Conservation (phyloP, 2,113 vertebrate species). For the Protobothrops mucrosquamatus region DNA sequence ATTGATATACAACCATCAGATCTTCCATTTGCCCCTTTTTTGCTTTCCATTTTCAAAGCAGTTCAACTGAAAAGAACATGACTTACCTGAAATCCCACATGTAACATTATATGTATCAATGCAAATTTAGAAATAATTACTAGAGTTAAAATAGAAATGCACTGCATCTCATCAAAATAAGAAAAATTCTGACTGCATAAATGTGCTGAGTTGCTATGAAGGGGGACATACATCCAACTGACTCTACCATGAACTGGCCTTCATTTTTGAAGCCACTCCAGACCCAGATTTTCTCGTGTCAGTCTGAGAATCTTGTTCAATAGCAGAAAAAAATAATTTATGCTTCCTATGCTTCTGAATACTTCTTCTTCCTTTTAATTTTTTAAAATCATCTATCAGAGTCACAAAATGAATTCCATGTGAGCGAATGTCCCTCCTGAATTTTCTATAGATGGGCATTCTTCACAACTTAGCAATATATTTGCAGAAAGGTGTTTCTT, state of each 20-base stretch:
- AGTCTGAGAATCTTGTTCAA: not conserved
- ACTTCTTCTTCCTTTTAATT: not conserved
- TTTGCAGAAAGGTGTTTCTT: not conserved
- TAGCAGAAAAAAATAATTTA: not conserved
- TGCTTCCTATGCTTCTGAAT: not conserved
- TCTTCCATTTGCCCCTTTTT: constrained; percentile 23
- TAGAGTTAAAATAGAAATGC: not conserved
- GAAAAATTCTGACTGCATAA: not conserved
- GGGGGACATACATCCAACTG: not conserved
- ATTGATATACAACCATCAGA: not conserved
- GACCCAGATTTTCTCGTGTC: not conserved
- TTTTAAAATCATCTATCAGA: not conserved
- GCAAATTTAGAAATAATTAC: not conserved
- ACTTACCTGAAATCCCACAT: not conserved
- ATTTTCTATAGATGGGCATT: not conserved
- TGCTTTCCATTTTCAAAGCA: constrained; percentile 12
- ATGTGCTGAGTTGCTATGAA: not conserved
- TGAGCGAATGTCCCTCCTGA: not conserved
- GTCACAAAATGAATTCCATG: not conserved
- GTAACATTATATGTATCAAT: not conserved
- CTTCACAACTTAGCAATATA: not conserved
- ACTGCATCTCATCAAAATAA: not conserved
- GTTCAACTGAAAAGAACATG: constrained; percentile 25
- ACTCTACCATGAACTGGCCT: not conserved
- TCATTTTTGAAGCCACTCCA: not conserved